Percentiles rank a stretch among this genome's conserved stretches.
phyloP scores from a whole-genome alignment of 2,888 invertebrate genomes.

The Pterobdella sp. region DNA sequence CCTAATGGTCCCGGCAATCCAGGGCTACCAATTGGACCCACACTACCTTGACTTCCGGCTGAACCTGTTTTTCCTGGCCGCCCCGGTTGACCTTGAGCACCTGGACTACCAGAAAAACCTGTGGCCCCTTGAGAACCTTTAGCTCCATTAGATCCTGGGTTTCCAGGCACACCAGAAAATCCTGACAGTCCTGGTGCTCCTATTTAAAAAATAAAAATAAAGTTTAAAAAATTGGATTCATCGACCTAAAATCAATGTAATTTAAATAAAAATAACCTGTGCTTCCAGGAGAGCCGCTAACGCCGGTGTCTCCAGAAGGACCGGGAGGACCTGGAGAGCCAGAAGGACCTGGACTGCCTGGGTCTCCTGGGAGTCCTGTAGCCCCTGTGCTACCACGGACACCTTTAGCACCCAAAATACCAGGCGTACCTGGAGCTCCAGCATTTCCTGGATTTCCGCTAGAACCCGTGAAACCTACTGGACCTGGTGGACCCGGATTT shows the following conservation, averaged over 20 bases:
- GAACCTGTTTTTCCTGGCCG: slow-evolving; percentile 24
- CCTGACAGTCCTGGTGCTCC: slow-evolving; percentile 26
- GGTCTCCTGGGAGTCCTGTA: not conserved
- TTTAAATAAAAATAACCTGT: slow-evolving; percentile 5
- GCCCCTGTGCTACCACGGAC: not conserved
- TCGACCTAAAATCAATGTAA: not conserved
- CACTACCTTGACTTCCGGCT: not conserved
- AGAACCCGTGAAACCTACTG: slow-evolving; percentile 29
- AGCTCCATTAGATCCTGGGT: slow-evolving; percentile 23
- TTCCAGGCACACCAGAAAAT: slow-evolving; percentile 19
- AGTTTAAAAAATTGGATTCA: not conserved
- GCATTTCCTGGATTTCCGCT: not conserved
- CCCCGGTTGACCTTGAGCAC: slow-evolving; percentile 25
- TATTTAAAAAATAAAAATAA: slow-evolving; percentile 7
- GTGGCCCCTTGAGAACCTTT: slow-evolving; percentile 26
- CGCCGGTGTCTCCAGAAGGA: slow-evolving; percentile 17
- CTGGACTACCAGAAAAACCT: slow-evolving; percentile 27
- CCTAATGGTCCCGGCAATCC: slow-evolving; percentile 21
- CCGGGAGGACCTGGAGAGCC: slow-evolving; percentile 26
- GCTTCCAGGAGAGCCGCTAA: slow-evolving; percentile 8
- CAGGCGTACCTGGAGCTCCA: slow-evolving; percentile 13
- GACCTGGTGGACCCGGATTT: slow-evolving; percentile 41
- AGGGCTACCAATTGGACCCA: not conserved
- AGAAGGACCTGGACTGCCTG: not conserved
- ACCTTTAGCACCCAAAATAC: not conserved